These are phyloP conservation scores for Halcyon leucocephala DNA, from an alignment of 2,797 vertebrate species.

Conservation along the genomic window DNA sequence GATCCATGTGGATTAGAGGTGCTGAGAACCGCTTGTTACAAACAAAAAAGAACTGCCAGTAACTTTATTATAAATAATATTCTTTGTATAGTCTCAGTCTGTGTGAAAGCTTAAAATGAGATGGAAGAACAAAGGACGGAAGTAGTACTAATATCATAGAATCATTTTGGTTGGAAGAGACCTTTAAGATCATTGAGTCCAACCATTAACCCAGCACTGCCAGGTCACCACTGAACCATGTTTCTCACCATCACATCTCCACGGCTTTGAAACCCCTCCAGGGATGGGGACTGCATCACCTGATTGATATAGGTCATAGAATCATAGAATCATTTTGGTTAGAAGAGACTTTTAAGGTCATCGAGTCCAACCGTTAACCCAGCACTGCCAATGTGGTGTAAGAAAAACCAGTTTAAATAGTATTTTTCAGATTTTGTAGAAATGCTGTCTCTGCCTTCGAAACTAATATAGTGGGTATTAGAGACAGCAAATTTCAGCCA, in stretches of 20 bases:
- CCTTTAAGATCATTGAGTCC: background rate
- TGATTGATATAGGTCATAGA: too few relatives aligned
- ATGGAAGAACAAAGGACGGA: background rate
- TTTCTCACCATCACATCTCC: too few relatives aligned
- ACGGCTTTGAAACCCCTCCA: too few relatives aligned
- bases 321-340: background rate
- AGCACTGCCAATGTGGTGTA: background rate
- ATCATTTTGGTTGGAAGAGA: background rate
- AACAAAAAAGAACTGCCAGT: background rate
- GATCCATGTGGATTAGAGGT: background rate
- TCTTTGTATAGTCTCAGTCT: background rate
- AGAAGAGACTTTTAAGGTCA: background rate
- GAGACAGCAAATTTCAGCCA: background rate
- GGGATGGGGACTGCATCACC: too few relatives aligned
- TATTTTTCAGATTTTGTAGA: background rate
- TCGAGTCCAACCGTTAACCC: background rate
- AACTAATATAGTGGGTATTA: background rate
- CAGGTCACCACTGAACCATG: background rate
- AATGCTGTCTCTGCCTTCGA: background rate
- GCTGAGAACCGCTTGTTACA: background rate
- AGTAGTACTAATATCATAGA: background rate
- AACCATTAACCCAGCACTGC: background rate
- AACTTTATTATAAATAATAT: background rate
- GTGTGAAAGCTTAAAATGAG: background rate
- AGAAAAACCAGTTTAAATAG: background rate